A percentile compares a stretch with the other conserved stretches of the same genome.
phyloP scores from a whole-genome alignment of 2,113 vertebrate species.

The Myotis lucifugus region DNA sequence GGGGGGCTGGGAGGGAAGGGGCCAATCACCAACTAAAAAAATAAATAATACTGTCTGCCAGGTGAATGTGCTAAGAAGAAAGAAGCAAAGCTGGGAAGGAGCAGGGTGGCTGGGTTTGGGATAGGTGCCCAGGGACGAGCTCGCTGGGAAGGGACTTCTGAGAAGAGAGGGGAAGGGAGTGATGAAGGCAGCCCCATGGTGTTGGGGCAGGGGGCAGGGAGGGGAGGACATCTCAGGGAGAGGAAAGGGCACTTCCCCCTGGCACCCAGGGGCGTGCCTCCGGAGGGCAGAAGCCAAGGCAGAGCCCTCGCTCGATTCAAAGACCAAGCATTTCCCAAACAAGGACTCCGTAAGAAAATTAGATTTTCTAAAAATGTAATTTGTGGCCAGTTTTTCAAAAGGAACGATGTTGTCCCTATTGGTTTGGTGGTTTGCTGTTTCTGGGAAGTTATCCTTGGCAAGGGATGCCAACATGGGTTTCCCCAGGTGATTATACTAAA shows the following conservation, averaged over 20 bases:
- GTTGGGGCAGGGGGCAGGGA: accelerated
- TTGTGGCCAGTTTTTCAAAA: conserved; percentile 29
- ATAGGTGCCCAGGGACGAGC: accelerated
- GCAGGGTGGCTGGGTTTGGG: accelerated
- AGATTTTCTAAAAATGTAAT: conserved; percentile 39
- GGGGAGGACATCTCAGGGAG: neutral
- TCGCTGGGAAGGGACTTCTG: neutral
- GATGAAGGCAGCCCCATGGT: neutral
- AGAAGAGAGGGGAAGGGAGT: neutral
- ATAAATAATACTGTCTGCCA: no score
- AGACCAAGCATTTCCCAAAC: neutral
- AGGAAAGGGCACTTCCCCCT: neutral
- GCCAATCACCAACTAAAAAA: neutral
- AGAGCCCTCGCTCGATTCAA: neutral
- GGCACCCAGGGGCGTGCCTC: neutral
- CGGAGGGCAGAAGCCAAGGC: neutral
- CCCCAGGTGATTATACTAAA: neutral
- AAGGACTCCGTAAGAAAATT: neutral
- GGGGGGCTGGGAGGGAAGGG: accelerated
- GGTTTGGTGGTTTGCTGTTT: neutral
- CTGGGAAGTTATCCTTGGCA: conserved; percentile 26
- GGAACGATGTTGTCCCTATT: neutral
- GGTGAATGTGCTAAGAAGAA: neutral
- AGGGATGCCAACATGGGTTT: neutral
- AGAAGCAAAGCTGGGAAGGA: neutral